These are phyloP conservation scores for Cistogaster globosa DNA, from an alignment of 2,888 invertebrate species.

Conservation along the genomic window DNA sequence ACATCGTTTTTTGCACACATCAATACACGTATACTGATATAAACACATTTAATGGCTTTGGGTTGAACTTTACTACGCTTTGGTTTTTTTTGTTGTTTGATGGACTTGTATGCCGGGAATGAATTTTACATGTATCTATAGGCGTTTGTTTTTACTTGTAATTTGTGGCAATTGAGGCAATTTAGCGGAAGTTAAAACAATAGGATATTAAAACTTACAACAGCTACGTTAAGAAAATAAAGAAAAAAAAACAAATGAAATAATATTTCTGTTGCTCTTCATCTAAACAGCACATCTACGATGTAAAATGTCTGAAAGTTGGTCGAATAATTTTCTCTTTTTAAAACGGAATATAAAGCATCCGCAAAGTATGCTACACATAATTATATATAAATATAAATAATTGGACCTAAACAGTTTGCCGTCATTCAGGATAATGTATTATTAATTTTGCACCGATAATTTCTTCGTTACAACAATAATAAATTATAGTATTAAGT, in stretches of 20 bases:
- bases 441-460: no score
- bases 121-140: constrained; percentile 6
- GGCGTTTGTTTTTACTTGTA: constrained; percentile 55
- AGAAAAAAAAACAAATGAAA: background rate
- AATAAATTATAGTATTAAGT: no score
- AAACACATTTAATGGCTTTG: constrained; percentile 6
- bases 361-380: no score
- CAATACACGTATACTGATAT: background rate
- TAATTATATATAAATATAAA: no score
- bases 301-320: background rate
- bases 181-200: constrained; percentile 70
- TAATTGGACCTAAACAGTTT: no score
- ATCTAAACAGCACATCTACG: constrained; percentile 19
- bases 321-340: no score
- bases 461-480: no score
- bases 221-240: background rate
- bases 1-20: background rate
- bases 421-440: no score
- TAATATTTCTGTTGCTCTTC: background rate
- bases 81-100: background rate
- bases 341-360: no score
- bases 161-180: constrained; percentile 71
- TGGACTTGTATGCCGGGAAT: background rate
- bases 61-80: background rate
- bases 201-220: constrained; percentile 51